A percentile compares a stretch with the other conserved stretches of the same genome.
Conservation (phyloP, 2,113 vertebrate genomes). For the Aegotheles bennettii region DNA sequence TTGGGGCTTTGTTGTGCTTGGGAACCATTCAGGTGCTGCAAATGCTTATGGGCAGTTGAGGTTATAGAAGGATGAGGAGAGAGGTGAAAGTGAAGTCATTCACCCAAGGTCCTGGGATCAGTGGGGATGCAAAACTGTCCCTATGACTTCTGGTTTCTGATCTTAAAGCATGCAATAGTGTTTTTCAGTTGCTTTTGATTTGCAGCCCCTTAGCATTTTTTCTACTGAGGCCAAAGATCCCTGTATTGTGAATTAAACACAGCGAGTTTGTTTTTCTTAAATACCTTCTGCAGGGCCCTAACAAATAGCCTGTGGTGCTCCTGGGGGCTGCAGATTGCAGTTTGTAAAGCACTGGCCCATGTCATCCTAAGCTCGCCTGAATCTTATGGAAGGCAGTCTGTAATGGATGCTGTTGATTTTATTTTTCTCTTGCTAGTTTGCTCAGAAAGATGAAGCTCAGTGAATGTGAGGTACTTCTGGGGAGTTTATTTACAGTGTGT, state of each 20-base stretch:
- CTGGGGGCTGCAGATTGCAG: not conserved
- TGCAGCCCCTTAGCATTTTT: not conserved
- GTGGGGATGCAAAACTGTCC: not conserved
- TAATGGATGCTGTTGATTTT: not conserved
- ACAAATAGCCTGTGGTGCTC: not conserved
- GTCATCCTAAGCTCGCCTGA: not conserved
- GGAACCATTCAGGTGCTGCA: fast-evolving
- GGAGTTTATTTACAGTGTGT: slow-evolving; percentile 14
- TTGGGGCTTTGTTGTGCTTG: not conserved
- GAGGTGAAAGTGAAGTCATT: not conserved
- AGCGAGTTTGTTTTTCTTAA: not conserved
- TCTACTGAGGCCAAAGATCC: not conserved
- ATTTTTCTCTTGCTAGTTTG: not conserved
- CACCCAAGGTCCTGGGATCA: not conserved
- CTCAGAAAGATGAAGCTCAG: not conserved
- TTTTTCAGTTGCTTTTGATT: not conserved
- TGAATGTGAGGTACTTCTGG: not conserved
- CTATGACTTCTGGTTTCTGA: not conserved
- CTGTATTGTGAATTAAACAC: not conserved
- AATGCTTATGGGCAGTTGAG: not conserved
- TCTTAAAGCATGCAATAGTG: not conserved
- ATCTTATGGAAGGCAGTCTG: not conserved
- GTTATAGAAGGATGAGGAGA: not conserved
- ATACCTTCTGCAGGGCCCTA: not conserved
- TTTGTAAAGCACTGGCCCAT: not conserved